Percentiles rank a stretch among this genome's conserved stretches.
Evolutionary conservation across 2,113 vertebrate species (phyloP).

Genomic region (Macaca nemestrina): DNA sequence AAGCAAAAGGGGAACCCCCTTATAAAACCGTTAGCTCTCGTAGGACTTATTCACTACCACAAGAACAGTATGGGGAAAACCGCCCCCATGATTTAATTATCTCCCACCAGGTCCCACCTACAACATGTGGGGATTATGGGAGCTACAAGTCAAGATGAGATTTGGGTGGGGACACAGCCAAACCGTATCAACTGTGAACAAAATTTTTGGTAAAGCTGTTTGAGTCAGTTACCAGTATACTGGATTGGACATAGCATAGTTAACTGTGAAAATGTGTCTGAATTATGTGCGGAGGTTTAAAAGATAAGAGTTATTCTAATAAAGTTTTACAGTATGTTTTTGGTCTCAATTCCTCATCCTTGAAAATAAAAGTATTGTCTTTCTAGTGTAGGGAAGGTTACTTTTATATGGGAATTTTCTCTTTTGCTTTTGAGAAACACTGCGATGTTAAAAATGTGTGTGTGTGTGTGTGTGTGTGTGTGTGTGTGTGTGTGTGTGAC

Average conservation of each 20-base stretch:
- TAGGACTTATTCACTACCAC: no score
- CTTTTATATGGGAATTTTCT: neutral
- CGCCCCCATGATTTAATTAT: no score
- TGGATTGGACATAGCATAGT: neutral
- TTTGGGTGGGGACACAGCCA: no score
- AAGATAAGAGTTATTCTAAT: neutral
- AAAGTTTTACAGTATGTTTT: neutral
- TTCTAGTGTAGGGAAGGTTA: neutral
- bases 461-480: no score
- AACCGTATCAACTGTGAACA: neutral
- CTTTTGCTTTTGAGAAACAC: neutral
- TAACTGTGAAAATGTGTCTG: neutral
- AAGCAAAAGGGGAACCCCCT: no score
- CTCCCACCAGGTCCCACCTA: no score
- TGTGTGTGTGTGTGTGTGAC: no score
- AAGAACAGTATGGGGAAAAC: no score
- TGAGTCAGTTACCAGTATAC: neutral
- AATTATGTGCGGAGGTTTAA: neutral
- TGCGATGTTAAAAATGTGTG: neutral
- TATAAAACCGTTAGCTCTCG: no score
- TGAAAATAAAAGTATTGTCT: neutral
- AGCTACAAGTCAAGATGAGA: no score
- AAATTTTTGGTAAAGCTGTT: neutral
- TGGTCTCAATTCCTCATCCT: neutral
- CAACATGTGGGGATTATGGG: no score